Evolutionary conservation across 2,797 vertebrate species (phyloP).

Genomic region (Neomorphus geoffroyi): DNA sequence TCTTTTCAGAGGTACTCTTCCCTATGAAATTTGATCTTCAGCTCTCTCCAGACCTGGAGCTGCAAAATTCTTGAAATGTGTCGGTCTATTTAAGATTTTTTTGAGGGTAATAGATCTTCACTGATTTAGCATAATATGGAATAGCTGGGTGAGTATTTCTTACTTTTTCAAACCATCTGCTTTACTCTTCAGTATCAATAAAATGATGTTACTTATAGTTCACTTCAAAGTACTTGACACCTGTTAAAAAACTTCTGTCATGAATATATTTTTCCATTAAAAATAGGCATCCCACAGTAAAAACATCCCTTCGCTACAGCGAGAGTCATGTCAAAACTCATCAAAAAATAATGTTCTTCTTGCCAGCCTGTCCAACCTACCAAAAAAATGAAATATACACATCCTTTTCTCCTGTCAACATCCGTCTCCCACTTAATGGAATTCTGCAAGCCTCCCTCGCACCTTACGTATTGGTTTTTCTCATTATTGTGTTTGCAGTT

Average conservation of each 20-base stretch:
- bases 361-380: conserved; percentile 34
- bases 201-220: conserved; percentile 51
- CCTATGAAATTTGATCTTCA: background rate
- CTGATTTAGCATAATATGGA: background rate
- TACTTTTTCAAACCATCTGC: background rate
- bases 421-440: background rate
- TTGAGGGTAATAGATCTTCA: background rate
- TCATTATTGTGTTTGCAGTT: background rate
- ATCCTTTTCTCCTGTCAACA: conserved; percentile 16
- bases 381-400: conserved; percentile 39
- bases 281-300: conserved; percentile 21
- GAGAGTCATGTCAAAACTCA: conserved; percentile 57
- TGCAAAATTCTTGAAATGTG: background rate
- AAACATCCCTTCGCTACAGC: conserved; percentile 34
- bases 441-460: background rate
- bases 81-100: fast-evolving
- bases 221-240: conserved; percentile 46
- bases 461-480: background rate
- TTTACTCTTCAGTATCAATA: conserved; percentile 14
- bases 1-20: background rate
- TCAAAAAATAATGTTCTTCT: conserved; percentile 49
- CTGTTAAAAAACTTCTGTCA: conserved; percentile 52
- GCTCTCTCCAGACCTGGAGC: background rate
- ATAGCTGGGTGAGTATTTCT: background rate
- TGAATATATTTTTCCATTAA: conserved; percentile 32